These are phyloP conservation scores for Umimayanthus chanpuru DNA, from an alignment of 92 coral and sea anemone genomes.

Conservation along the genomic window DNA sequence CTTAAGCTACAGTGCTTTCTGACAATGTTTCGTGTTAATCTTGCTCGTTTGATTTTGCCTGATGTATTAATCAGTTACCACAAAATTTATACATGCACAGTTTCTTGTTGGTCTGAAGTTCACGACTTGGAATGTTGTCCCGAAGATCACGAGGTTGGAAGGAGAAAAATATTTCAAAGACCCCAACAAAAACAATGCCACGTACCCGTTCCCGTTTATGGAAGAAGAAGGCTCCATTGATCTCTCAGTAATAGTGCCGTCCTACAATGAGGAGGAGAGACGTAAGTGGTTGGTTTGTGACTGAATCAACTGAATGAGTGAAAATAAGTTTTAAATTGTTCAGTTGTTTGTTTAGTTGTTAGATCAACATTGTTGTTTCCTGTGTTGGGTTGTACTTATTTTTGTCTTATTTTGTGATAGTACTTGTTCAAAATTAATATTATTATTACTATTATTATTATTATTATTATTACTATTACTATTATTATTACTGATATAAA, in stretches of 20 bases:
- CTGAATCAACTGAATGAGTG: not conserved
- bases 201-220: constrained; percentile 90
- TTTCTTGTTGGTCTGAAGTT: constrained; percentile 65
- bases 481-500: no score
- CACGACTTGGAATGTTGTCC: constrained; percentile 78
- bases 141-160: constrained; percentile 78
- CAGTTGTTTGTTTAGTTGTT: not conserved
- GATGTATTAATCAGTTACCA: not conserved
- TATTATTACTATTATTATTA: no score
- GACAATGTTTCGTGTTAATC: not conserved
- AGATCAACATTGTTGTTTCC: not conserved
- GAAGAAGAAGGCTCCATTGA: constrained; percentile 91
- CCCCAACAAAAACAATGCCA: constrained; percentile 90
- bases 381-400: constrained; percentile 8
- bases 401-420: not conserved
- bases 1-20: not conserved
- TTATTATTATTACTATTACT: no score
- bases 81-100: constrained; percentile 44
- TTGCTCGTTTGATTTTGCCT: not conserved
- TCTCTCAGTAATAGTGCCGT: constrained; percentile 86
- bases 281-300: constrained; percentile 55
- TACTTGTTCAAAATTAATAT: not conserved
- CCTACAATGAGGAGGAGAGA: constrained; percentile 95
- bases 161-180: constrained; percentile 92
- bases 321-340: not conserved